Conservation (phyloP, 2,113 vertebrate species). For the Siphamia tubifer region DNA sequence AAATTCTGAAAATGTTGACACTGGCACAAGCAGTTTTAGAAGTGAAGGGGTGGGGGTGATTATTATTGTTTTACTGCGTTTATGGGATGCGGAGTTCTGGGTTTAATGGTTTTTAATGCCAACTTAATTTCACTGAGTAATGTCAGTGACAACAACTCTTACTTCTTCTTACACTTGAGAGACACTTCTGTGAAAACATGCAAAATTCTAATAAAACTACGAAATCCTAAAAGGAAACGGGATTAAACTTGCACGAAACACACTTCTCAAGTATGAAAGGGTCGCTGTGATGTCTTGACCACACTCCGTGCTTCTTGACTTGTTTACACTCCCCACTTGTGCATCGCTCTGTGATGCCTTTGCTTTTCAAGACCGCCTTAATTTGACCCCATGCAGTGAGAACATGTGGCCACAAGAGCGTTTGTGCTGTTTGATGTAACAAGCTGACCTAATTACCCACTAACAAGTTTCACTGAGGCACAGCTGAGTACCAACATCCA, state of each 20-base stretch:
- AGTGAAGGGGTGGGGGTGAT: too few species aligned
- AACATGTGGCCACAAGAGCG: conserved; percentile 19
- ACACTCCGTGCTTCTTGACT: neutral
- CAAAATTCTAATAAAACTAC: too few species aligned
- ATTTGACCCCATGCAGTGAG: conserved; percentile 33
- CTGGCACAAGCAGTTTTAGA: too few species aligned
- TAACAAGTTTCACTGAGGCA: conserved; percentile 52
- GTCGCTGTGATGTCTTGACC: neutral
- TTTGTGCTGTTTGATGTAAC: conserved; percentile 61
- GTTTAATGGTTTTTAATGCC: too few species aligned
- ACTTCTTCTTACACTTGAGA: too few species aligned
- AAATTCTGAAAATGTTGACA: too few species aligned
- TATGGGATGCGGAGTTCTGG: too few species aligned
- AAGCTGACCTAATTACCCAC: conserved; percentile 68
- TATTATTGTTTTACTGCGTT: too few species aligned
- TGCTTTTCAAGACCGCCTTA: conserved; percentile 46
- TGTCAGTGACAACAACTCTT: too few species aligned
- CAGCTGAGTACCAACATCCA: conserved; percentile 55
- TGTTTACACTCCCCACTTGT: neutral
- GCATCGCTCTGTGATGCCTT: neutral
- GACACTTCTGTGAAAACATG: too few species aligned
- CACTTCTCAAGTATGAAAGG: neutral
- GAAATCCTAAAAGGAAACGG: neutral
- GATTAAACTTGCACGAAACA: neutral
- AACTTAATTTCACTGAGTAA: too few species aligned